Conservation (phyloP, 1,140 invertebrate genomes). For the Amphibalanus amphitrite region DNA sequence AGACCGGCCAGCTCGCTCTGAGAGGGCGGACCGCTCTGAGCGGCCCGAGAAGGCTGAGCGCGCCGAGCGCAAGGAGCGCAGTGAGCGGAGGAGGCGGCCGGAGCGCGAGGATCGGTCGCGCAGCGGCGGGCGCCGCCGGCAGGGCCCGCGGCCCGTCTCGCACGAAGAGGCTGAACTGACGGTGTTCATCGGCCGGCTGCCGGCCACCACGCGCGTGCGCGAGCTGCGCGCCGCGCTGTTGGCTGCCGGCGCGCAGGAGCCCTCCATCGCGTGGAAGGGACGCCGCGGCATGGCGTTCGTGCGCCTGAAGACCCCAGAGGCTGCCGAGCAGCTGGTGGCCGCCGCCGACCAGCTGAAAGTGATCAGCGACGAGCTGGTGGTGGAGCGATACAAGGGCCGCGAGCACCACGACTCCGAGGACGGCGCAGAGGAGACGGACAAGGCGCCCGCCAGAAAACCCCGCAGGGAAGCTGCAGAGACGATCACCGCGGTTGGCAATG, state of each 20-base stretch:
- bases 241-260: constrained; percentile 33
- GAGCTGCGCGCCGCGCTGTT: constrained; percentile 43
- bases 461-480: background rate
- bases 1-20: too few relatives aligned
- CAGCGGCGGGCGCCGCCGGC: background rate
- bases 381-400: background rate
- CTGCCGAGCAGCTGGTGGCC: background rate
- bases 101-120: background rate
- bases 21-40: too few relatives aligned
- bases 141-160: background rate
- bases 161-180: background rate
- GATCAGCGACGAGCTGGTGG: background rate
- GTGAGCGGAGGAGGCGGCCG: too few relatives aligned
- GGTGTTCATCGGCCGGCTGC: constrained; percentile 2
- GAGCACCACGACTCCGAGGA: background rate
- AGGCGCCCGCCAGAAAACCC: constrained; percentile 17
- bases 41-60: constrained; percentile 36
- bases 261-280: constrained; percentile 3
- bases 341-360: background rate
- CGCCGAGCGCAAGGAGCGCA: constrained; percentile 16
- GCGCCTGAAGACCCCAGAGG: background rate
- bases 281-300: background rate
- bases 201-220: constrained; percentile 28
- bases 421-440: background rate
- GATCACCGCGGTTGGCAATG: background rate